Conservation (phyloP, 92 coral and sea anemone genomes). For the Montipora capitata region DNA sequence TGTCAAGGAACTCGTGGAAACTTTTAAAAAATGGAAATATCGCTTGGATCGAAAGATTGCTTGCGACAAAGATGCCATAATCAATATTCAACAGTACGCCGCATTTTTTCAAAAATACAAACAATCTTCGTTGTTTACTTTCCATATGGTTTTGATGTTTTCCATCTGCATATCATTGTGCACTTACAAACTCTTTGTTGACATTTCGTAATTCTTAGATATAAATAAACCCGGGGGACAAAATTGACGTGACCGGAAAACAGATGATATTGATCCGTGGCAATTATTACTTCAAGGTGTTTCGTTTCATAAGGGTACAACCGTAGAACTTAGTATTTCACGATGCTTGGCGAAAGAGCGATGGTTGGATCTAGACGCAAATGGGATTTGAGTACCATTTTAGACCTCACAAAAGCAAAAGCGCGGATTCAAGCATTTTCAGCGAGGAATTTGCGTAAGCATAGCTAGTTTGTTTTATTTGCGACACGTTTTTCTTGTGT, state of each 20-base stretch:
- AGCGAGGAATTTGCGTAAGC: slow-evolving; percentile 34
- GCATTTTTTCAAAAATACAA: neutral
- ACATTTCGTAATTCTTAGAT: slow-evolving; percentile 24
- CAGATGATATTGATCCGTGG: neutral
- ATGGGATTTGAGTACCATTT: slow-evolving; percentile 45
- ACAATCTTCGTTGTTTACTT: neutral
- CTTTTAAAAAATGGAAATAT: too few species aligned
- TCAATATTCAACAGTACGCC: too few species aligned
- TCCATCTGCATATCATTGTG: neutral
- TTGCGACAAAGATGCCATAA: neutral
- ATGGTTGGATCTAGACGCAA: slow-evolving; percentile 12
- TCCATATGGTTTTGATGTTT: too few species aligned
- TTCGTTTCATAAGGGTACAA: neutral
- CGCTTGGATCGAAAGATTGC: neutral
- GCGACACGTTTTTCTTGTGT: neutral
- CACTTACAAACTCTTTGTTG: neutral
- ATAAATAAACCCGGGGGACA: neutral
- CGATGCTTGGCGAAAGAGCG: neutral
- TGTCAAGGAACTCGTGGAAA: too few species aligned
- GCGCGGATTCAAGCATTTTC: slow-evolving; percentile 22
- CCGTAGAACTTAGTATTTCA: neutral
- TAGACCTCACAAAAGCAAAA: slow-evolving; percentile 33
- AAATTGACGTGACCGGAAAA: slow-evolving; percentile 24
- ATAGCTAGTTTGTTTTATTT: neutral
- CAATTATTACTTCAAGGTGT: neutral